Evolutionary conservation across 2,888 invertebrate genomes (phyloP), one percentile per base, ranked within the genome.

Genomic region (Formica aserva): DNA sequence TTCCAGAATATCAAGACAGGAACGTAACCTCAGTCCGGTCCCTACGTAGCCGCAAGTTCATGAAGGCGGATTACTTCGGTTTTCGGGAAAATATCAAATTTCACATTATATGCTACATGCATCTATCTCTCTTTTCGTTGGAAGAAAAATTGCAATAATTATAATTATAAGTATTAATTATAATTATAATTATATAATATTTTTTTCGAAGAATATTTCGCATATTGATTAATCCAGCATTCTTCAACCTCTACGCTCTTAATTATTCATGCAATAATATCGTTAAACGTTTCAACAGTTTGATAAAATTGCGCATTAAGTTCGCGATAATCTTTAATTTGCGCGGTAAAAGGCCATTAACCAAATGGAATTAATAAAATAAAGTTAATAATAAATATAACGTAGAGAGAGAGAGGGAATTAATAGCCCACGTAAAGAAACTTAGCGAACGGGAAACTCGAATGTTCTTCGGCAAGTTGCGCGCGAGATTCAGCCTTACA

Each of bases 1-100:
- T 52, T 87, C 63, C 63, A 72, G 55, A 77, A 82, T 76, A 85
- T 81, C 82, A 83, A 77, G 71, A 75, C 82, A 66, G 74, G 48
- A 78, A 45, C 76, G 66, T 69, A 78, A 81, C 82, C 81, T 80
- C 81, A 63, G 63, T 60, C 76, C 57, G 65, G 35, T 35, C 13
- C 13, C 18, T 69, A 63, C 57, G 32, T 32, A 3, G 45, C 55
- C 22, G 13, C 18, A n/a, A 60, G 13, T 45, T 63, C 11, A 15
- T 5, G 1, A 52, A 69, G n/a, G 48, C 26, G 48, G 52, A 69
- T 52, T 32, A 32, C 48, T 69, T 69, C 3, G 48, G 0, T 69
- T 69, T 69, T 69, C 32, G 48, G n/a, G 67, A 38, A 18, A 41
- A 60, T 48, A 60, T 78, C 18, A 45, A 78, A 48, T 45, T 78